Conservation (phyloP, 2,797 vertebrate genomes). For the Pangasius macronema region DNA sequence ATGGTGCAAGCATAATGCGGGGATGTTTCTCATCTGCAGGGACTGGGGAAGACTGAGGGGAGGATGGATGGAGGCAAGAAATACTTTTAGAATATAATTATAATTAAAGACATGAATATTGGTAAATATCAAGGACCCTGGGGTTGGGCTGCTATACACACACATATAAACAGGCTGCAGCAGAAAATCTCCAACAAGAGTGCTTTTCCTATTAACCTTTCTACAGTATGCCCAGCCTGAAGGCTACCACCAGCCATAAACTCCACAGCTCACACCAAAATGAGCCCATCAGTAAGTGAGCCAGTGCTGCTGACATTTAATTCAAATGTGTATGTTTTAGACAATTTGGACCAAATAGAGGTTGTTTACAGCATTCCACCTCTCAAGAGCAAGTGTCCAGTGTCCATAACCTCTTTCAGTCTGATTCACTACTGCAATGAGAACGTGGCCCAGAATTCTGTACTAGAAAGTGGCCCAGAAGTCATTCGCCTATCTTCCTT, state of each 20-base stretch:
- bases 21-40: background rate
- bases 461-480: slow-evolving; percentile 53
- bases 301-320: background rate
- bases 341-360: background rate
- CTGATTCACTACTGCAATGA: slow-evolving; percentile 44
- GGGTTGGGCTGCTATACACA: background rate
- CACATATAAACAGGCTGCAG: background rate
- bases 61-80: background rate
- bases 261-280: background rate
- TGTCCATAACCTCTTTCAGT: slow-evolving; percentile 53
- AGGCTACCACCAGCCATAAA: background rate
- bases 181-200: background rate
- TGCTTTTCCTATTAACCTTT: slow-evolving; percentile 13
- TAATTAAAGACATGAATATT: slow-evolving; percentile 1
- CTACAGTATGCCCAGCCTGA: slow-evolving; percentile 7
- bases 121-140: slow-evolving; percentile 6
- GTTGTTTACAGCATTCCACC: background rate
- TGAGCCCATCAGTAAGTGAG: background rate
- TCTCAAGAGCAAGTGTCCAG: slow-evolving; percentile 33
- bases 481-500: slow-evolving; percentile 47
- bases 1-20: background rate
- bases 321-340: slow-evolving; percentile 24
- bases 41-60: background rate
- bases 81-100: slow-evolving; percentile 11
- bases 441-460: slow-evolving; percentile 54